Evolutionary conservation across 1,140 invertebrate species (phyloP).

Genomic region (Platyura marginata): DNA sequence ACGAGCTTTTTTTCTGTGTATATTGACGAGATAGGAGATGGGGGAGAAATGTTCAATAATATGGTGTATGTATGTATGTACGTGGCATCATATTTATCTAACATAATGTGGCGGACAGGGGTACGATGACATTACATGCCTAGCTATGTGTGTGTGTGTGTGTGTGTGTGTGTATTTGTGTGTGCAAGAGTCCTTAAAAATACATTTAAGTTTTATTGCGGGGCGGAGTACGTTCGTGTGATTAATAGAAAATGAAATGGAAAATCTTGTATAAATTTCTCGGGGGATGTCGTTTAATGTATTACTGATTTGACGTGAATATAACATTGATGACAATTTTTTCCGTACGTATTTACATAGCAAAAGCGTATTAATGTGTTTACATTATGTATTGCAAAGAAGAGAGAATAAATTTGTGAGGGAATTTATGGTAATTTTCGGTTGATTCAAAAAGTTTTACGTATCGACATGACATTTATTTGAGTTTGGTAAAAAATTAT

Average conservation of each 20-base stretch:
- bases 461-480: slow-evolving; percentile 1
- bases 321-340: neutral
- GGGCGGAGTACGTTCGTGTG: neutral
- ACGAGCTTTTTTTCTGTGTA: too few relatives aligned
- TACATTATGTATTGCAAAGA: slow-evolving; percentile 4
- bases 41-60: too few relatives aligned
- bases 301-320: slow-evolving; percentile 4
- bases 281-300: slow-evolving; percentile 2
- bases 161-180: too few relatives aligned
- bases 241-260: neutral
- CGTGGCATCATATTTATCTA: too few relatives aligned
- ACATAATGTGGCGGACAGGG: too few relatives aligned
- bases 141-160: too few relatives aligned
- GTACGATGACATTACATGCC: too few relatives aligned
- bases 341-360: neutral
- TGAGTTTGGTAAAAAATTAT: too few relatives aligned
- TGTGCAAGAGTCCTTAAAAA: too few relatives aligned
- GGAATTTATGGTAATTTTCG: neutral
- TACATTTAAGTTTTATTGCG: neutral
- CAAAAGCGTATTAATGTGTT: slow-evolving; percentile 4
- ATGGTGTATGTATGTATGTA: too few relatives aligned
- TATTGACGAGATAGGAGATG: too few relatives aligned
- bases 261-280: slow-evolving; percentile 2
- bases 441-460: neutral
- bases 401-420: neutral